Evolutionary conservation across 2,888 invertebrate species (phyloP), one percentile per base, ranked within the genome.

Genomic region (Eupsilia transversa): DNA sequence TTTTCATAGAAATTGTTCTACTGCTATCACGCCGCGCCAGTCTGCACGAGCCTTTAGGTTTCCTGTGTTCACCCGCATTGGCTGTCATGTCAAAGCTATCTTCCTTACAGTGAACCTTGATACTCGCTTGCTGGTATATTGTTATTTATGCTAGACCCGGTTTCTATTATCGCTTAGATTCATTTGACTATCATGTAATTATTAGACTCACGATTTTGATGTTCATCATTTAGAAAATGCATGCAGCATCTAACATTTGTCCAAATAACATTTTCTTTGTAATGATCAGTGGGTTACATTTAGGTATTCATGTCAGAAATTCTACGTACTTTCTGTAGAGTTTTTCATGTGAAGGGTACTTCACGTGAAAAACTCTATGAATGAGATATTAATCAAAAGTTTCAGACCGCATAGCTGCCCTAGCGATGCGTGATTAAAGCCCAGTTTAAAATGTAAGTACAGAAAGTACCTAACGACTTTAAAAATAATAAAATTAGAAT

Each of bases 71-170:
- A 3, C 46, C 61, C 49, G n/a, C n/a, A 63, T 57, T 57, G 23
- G 5, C 33, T 57, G 49, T 52, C 57, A 57, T 46, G 41, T 33
- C 57, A 49, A 65, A 49, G 27, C 23, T 57, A 57, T 76, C 56
- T 49, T 33, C 38, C n/a, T 17, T 12, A 17, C 27, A 41, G 33
- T 41, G 0, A 52, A n/a, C 6, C 41, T 41, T 41, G 14, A 41
- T n/a, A 41, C n/a, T 23, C 41, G 41, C 38, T 72, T 41, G 20
- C 41, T 41, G 33, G 54, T 72, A 23, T 27, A 23, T 54, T 56
- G 7, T n/a, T n/a, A 54, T 75, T n/a, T 74, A 0, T 54, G 43
- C 35, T n/a, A 17, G 20, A 41, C 17, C 3, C 1, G 6, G 3
- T 27, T 33, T 52, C 12, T 20, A 57, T 46, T n/a, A 10, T 27